Evolutionary conservation across 2,113 vertebrate species (phyloP).

Genomic region (Pseudonaja textilis): DNA sequence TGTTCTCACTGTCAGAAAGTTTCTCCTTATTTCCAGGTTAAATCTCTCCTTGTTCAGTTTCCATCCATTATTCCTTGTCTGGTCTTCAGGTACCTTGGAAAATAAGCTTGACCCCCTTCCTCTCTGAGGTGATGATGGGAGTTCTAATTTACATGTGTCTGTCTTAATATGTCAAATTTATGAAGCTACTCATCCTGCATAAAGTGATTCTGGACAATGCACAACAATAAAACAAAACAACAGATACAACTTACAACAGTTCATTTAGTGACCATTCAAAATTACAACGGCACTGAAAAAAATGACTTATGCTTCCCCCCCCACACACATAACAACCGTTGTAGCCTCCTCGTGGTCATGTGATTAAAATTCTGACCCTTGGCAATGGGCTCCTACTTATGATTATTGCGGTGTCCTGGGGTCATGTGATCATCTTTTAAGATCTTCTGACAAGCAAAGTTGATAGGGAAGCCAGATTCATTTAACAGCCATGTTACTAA

Average conservation of each 20-base stretch:
- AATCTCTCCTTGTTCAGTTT: too few species aligned
- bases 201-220: too few species aligned
- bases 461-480: not conserved
- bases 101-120: too few species aligned
- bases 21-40: too few species aligned
- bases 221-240: not conserved
- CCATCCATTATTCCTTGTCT: too few species aligned
- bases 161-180: not conserved
- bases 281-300: not conserved
- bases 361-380: not conserved
- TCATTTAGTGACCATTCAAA: accelerated
- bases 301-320: too few species aligned
- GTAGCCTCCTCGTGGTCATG: not conserved
- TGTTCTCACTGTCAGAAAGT: too few species aligned
- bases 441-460: not conserved
- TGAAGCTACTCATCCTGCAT: too few species aligned
- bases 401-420: not conserved
- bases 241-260: not conserved
- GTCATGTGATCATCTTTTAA: not conserved
- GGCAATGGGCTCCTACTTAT: not conserved
- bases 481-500: not conserved
- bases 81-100: too few species aligned
- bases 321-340: not conserved
- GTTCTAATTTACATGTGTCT: not conserved
- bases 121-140: not conserved